Percentiles rank a stretch among this genome's conserved stretches.
Conservation (phyloP, 2,113 vertebrate genomes). For the Serinus canaria region DNA sequence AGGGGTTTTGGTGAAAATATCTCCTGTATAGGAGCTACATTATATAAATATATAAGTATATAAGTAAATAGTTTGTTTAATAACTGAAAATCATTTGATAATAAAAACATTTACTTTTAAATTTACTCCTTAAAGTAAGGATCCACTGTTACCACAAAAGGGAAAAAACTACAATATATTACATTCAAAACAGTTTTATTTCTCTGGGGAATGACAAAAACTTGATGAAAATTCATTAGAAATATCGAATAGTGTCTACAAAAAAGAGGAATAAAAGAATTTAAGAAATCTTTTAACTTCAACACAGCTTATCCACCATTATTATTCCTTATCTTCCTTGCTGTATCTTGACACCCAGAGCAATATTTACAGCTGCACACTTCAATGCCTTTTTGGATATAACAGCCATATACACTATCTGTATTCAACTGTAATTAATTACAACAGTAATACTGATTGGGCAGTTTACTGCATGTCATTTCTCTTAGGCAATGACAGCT, state of each 20-base stretch:
- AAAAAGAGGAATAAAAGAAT: neutral
- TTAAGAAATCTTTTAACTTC: neutral
- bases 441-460: neutral
- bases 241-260: neutral
- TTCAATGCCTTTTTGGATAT: neutral
- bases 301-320: neutral
- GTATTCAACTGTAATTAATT: neutral
- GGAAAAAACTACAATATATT: neutral
- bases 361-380: neutral
- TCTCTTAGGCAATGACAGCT: neutral
- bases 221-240: neutral
- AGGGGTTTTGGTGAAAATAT: neutral
- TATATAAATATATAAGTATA: neutral
- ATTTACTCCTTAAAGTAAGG: neutral
- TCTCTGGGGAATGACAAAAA: neutral
- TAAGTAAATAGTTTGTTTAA: neutral
- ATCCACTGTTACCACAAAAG: neutral
- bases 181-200: neutral
- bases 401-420: neutral
- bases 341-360: neutral
- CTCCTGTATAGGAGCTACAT: neutral
- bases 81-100: neutral
- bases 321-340: neutral
- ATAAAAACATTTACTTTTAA: constrained; percentile 18
- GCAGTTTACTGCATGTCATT: neutral